phyloP scores from a whole-genome alignment of 2,113 vertebrate genomes.

The Daboia siamensis region DNA sequence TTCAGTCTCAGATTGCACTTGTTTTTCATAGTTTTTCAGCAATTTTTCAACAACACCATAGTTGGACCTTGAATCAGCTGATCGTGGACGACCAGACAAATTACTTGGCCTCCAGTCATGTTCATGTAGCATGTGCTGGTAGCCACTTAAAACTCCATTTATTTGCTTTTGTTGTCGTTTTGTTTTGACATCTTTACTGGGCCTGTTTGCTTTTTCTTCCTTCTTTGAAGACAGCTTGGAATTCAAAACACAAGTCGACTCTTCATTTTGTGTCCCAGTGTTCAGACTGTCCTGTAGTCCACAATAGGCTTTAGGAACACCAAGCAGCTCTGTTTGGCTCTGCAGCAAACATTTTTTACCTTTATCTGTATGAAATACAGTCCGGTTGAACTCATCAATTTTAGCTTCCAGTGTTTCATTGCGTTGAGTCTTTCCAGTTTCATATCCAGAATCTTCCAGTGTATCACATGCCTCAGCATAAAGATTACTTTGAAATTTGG shows the following conservation, averaged over 20 bases:
- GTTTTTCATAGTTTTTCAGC: constrained; percentile 85
- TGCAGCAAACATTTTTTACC: constrained; percentile 44
- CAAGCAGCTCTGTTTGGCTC: constrained; percentile 41
- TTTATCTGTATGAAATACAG: constrained; percentile 88
- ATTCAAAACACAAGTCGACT: constrained; percentile 25
- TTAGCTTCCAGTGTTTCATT: constrained; percentile 87
- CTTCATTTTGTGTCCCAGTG: constrained; percentile 42
- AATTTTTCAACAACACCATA: constrained; percentile 92
- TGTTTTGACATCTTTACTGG: constrained; percentile 37
- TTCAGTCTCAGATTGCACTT: constrained; percentile 59
- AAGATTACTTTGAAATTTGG: constrained; percentile 43
- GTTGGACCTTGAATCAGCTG: constrained; percentile 89
- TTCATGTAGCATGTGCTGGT: constrained; percentile 75
- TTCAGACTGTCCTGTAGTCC: constrained; percentile 29
- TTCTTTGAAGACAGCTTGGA: constrained; percentile 29
- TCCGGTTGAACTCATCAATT: constrained; percentile 91
- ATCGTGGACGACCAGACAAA: constrained; percentile 87
- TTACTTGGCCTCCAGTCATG: constrained; percentile 87
- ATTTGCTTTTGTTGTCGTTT: constrained; percentile 48
- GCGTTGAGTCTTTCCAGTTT: constrained; percentile 61
- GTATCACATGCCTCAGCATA: constrained; percentile 21
- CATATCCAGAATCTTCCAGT: constrained; percentile 35
- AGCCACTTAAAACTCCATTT: constrained; percentile 60
- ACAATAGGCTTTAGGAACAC: constrained; percentile 53
- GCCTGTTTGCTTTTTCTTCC: constrained; percentile 46